Evolutionary conservation across 2,113 vertebrate genomes (phyloP), one percentile per base, ranked within the genome.

Genomic region (Cairina moschata): DNA sequence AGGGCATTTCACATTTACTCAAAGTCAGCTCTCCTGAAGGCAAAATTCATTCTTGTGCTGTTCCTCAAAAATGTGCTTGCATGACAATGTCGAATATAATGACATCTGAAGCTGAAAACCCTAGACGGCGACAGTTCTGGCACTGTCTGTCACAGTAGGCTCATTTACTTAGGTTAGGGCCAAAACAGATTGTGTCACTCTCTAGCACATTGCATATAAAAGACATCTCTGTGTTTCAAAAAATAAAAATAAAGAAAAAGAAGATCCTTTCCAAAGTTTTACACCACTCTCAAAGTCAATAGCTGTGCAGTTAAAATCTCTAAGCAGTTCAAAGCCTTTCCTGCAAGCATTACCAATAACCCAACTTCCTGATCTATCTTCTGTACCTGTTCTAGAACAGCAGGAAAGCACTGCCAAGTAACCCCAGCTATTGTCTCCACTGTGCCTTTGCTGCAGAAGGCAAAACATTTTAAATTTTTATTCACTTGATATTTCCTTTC

Each of bases 21-120:
- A 52, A 78, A 93, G 62, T 79, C 91, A 87, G 38, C 55, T 93
- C 46, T 90, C 75, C 76, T 69, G 71, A 92, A 87, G 71, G 78
- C 50, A 95, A 87, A 92, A 90, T 36, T 65, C 74, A 75, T 34
- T 82, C 42, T 56, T 52, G 23, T 69, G 44, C 63, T 50, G 14
- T 34, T 95, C 21, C 75, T 90, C 58, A 88, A 88, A 93, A 91
- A 68, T 1, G 10, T 65, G 23, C 34, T 60, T 23, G 28, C 66
- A 73, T 86, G 84, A 92, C 87, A 73, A 17, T 32, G 67, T 91
- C 9, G 0, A 79, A 80, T 73, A 60, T n/a, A 91, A 88, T 58
- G 81, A 68, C 78, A 92, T 69, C 58, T 85, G 81, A 86, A 94
- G 55, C 71, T 87, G 74, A 92, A 95, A 94, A 76, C 10, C 23